Evolutionary conservation across 2,888 invertebrate species (phyloP), one percentile per base, ranked within the genome.

Genomic region (Acronicta aceris): DNA sequence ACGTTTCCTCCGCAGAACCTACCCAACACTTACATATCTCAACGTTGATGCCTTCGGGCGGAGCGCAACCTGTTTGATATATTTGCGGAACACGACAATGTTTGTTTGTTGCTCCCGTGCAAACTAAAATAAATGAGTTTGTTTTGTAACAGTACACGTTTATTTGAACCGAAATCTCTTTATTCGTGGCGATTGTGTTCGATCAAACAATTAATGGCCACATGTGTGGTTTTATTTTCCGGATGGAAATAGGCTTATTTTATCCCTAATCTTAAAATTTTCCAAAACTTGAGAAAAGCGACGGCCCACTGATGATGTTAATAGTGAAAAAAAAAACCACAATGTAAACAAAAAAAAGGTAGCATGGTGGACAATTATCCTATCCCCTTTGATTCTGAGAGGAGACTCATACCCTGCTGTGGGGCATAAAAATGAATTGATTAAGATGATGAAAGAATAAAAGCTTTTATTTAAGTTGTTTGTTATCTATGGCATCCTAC

Each of bases 91-190:
- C 67, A 59, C 70, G 74, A 75, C 76, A 74, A 59, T 78, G 76
- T 83, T 82, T 83, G 76, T 78, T 75, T 81, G 77, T 78, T 79
- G 77, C 71, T 71, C 64, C 59, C 58, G 72, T 71, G 72, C 78
- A 81, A 81, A 81, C 78, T 69, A 63, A 65, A 71, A 80, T 65
- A 81, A 81, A 84, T 82, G 76, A 81, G 81, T 84, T 83, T 81
- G 78, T 71, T 60, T 77, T 76, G 77, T 78, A 75, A 78, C 62
- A 62, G 53, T 48, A 61, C 62, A 63, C 33, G 49, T 60, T 61
- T 71, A 52, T 66, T 58, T 38, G 50, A 16, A 45, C 38, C 47
- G 42, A 17, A 55, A 71, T 48, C 47, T 59, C 58, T 63, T 48
- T 54, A 47, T 59, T 49, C 55, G 40, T 27, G 5, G 27, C 51